phyloP scores from a whole-genome alignment of 2,797 vertebrate genomes.

The Onychomys torridus region DNA sequence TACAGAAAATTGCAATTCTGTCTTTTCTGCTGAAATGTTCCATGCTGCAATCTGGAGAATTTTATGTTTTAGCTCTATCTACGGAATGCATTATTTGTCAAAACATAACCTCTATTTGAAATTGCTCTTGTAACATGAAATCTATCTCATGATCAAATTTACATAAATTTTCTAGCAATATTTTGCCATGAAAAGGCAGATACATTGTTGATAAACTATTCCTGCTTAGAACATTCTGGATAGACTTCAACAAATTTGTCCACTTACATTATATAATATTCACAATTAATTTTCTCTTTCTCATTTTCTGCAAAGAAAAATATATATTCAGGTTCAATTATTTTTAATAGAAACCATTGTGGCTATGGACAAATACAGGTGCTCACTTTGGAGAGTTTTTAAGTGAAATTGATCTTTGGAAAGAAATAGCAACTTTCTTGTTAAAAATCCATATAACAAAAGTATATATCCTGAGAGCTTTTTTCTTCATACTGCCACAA shows the following conservation, averaged over 20 bases:
- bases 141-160: background rate
- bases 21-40: background rate
- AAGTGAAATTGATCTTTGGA: slow-evolving; percentile 30
- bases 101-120: background rate
- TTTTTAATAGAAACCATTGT: slow-evolving; percentile 30
- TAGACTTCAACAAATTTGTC: background rate
- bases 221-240: background rate
- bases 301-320: slow-evolving; percentile 28
- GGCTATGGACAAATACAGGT: background rate
- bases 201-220: background rate
- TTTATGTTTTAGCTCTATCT: background rate
- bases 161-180: slow-evolving; percentile 1
- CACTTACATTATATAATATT: background rate
- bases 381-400: background rate
- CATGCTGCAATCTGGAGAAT: background rate
- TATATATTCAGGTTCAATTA: background rate
- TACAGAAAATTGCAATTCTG: background rate
- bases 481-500: slow-evolving; percentile 11
- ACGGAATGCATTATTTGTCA: background rate
- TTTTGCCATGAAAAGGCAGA: background rate
- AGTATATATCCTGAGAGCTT: background rate
- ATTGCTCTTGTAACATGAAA: background rate
- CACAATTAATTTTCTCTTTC: background rate
- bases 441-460: slow-evolving; percentile 9
- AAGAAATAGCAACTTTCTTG: background rate